These are phyloP conservation scores for Podarcis cretensis DNA, from an alignment of 2,113 vertebrate species.

Conservation along the genomic window DNA sequence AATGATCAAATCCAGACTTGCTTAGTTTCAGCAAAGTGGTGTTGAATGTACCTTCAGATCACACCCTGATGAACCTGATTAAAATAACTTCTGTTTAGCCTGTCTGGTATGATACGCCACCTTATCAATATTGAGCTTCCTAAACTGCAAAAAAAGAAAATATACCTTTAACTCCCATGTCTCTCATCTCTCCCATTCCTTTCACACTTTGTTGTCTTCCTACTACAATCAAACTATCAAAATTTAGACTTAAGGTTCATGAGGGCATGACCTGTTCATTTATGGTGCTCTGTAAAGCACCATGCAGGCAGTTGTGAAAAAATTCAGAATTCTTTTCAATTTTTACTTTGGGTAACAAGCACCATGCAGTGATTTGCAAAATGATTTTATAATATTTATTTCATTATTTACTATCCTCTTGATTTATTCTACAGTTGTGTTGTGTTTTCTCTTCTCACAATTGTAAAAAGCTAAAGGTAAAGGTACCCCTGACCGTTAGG, in stretches of 20 bases:
- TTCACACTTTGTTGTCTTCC: neutral
- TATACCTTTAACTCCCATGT: neutral
- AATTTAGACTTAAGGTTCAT: neutral
- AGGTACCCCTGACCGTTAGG: no score
- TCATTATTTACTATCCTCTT: neutral
- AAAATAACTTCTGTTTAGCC: neutral
- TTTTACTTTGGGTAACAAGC: neutral
- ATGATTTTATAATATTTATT: neutral
- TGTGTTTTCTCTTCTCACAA: neutral
- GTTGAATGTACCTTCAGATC: no score
- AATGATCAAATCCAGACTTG: no score
- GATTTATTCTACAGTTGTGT: neutral
- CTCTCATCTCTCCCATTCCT: neutral
- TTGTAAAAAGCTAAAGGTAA: neutral
- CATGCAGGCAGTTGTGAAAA: neutral
- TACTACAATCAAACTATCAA: neutral
- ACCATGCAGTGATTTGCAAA: neutral
- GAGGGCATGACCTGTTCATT: neutral
- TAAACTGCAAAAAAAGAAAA: neutral
- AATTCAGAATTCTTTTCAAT: neutral
- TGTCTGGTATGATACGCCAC: neutral
- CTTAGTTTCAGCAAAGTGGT: no score
- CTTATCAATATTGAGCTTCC: neutral
- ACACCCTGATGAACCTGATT: neutral
- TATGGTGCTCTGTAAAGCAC: neutral